A percentile compares a stretch with the other conserved stretches of the same genome.
These are phyloP conservation scores for Mercenaria mercenaria DNA, from an alignment of 1,140 invertebrate species.

Conservation along the genomic window DNA sequence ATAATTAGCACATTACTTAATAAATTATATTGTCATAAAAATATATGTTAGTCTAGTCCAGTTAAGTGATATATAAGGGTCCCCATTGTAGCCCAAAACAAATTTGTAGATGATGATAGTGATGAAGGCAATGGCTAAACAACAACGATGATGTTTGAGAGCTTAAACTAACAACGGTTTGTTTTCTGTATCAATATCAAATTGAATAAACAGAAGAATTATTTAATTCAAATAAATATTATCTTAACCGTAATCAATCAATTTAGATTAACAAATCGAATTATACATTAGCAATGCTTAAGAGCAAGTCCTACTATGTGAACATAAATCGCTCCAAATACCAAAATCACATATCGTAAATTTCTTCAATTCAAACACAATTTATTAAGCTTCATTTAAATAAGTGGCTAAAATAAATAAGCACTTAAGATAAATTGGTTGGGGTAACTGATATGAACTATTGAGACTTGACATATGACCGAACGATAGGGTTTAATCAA, in stretches of 20 bases:
- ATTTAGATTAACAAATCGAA: neutral
- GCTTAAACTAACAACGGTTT: no score
- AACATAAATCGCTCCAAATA: neutral
- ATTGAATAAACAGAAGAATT: no score
- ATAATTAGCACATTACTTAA: no score
- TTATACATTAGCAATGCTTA: neutral
- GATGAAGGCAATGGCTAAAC: no score
- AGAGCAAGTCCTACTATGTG: neutral
- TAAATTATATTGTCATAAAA: no score
- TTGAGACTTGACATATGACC: constrained; percentile 28
- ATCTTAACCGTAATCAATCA: neutral
- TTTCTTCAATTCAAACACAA: constrained; percentile 19
- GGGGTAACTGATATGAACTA: neutral
- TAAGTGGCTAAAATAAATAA: neutral
- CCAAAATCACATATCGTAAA: constrained; percentile 27
- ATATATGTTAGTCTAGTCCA: no score
- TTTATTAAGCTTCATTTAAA: constrained; percentile 26
- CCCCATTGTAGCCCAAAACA: no score
- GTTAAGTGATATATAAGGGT: no score
- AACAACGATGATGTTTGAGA: no score
- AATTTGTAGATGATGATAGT: no score
- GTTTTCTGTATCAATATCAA: no score
- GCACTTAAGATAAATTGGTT: neutral
- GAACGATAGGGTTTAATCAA: constrained; percentile 25
- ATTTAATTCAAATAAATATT: neutral